Base-by-base conservation (phyloP, 1,140 invertebrate genomes). In the Medauroidea extradentata region DNA sequence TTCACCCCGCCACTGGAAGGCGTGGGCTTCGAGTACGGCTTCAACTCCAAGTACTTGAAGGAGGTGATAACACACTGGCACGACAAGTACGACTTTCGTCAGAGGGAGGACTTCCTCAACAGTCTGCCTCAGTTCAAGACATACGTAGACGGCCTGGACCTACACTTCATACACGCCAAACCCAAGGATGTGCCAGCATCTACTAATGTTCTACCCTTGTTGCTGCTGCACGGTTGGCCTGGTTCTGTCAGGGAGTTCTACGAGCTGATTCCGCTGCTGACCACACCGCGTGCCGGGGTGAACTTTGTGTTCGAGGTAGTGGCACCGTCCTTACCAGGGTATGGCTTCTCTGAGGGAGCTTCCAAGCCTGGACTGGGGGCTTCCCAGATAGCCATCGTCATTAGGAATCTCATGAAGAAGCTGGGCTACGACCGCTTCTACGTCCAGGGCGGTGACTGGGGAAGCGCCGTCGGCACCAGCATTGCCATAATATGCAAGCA, bases 161-260 rank as follows among this genome's bases (percentile, higher is more conserved):
- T 93, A 48, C 90, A 93, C 71, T 91, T 83, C 63, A 78, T 90
- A 18, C 84, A 85, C 60, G 79, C 80, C 0, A 87, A 84, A 63
- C 80, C 81, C 66, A 77, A 59, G 24, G 69, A 79, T 25, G 52
- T 66, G 8, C 53, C 69, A 58, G 58, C 64, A 60, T 41, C 78
- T 18, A 84, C 79, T 77, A 79, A 81, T 29, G 80, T 91, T 1
- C 72, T 78, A 38, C 73, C 84, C 39, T 67, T 78, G 27, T 76
- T 83, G 57, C 82, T 81, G 0, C 65, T 92, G 4, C 93, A 96
- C 68, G 93, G 94, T 13, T 97, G 93, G 94, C 94, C 94, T 3
- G 92, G 94, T 24, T 91, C 89, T 0, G 79, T 95, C 2, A 78
- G 88, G 13, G 92, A 96, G 72, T 95, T 94, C 64, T 70, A 73